A percentile compares a stretch with the other conserved stretches of the same genome.
Conservation (phyloP, 2,888 invertebrate genomes). For the Lasioglossum morio region DNA sequence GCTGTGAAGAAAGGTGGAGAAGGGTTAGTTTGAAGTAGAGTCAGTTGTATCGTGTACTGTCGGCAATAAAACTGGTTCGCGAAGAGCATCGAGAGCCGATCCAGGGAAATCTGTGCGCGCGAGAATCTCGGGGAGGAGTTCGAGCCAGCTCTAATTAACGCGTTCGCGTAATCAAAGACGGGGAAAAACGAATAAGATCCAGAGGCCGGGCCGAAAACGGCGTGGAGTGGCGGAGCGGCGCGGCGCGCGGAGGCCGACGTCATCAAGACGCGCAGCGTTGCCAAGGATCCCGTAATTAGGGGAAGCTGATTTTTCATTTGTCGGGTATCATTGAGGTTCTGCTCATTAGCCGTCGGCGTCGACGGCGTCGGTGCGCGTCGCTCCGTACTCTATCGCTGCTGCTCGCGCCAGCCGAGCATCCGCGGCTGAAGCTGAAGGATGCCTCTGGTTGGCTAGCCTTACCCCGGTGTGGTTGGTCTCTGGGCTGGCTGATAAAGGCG, state of each 20-base stretch:
- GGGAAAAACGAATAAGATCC: conserved; percentile 56
- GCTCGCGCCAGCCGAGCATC: conserved; percentile 54
- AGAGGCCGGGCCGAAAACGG: conserved; percentile 51
- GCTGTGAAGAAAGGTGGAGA: background rate
- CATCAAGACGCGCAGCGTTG: conserved; percentile 58
- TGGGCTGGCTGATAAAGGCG: conserved; percentile 77
- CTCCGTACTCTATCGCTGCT: conserved; percentile 1
- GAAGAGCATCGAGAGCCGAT: conserved; percentile 1
- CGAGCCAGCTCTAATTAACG: conserved; percentile 54
- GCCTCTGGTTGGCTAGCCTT: conserved; percentile 76
- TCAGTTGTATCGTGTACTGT: background rate
- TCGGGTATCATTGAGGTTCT: conserved; percentile 67
- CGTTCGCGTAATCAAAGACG: conserved; percentile 46
- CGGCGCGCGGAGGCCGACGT: conserved; percentile 33
- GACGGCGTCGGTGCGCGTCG: conserved; percentile 54
- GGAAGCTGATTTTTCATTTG: conserved; percentile 70
- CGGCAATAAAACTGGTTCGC: background rate
- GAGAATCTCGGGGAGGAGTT: conserved; percentile 20
- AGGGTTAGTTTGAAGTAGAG: background rate
- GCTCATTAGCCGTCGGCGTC: conserved; percentile 67
- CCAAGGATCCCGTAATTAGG: conserved; percentile 69
- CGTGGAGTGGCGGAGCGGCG: background rate
- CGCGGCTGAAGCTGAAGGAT: conserved; percentile 63
- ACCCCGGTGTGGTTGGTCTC: conserved; percentile 72
- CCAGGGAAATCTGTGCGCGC: background rate